A percentile compares a stretch with the other conserved stretches of the same genome.
Conservation (phyloP, 2,797 vertebrate genomes). For the Phalloptychus januarius region DNA sequence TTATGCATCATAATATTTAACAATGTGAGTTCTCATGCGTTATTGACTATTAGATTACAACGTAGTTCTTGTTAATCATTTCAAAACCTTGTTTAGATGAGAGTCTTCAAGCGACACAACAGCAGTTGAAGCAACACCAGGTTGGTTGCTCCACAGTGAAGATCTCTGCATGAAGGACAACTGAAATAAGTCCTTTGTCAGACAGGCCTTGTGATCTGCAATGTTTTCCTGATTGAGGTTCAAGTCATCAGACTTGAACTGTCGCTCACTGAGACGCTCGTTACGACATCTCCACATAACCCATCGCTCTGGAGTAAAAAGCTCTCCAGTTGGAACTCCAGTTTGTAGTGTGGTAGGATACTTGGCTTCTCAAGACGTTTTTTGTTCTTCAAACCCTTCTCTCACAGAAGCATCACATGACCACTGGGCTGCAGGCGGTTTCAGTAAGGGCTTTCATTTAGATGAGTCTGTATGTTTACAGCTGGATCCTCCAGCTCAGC, state of each 20-base stretch:
- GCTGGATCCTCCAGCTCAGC: neutral
- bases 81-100: neutral
- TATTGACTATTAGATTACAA: neutral
- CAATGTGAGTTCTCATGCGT: neutral
- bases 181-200: neutral
- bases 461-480: neutral
- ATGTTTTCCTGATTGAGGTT: neutral
- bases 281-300: neutral
- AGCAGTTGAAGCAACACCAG: too few species aligned
- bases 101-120: neutral
- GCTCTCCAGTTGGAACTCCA: neutral
- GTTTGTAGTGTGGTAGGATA: neutral
- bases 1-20: neutral
- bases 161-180: neutral
- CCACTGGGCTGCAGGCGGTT: neutral
- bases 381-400: neutral
- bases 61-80: neutral
- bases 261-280: neutral
- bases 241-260: neutral
- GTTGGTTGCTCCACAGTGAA: neutral
- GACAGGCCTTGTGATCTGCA: neutral
- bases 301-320: neutral
- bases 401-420: neutral
- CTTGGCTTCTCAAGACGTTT: neutral
- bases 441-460: neutral